Conservation (phyloP, 2,888 invertebrate species). For the Tribolium freemani region DNA sequence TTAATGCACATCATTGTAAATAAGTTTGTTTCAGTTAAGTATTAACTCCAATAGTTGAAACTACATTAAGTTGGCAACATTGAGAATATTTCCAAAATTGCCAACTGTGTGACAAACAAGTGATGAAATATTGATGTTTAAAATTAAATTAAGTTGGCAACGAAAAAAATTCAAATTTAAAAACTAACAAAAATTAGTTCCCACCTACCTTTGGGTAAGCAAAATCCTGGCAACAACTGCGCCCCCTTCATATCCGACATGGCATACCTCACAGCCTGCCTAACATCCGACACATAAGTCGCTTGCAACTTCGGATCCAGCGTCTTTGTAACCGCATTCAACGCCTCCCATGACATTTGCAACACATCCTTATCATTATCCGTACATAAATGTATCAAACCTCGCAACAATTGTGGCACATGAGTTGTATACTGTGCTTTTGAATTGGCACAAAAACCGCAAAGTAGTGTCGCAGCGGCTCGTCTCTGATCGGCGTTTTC, state of each 20-base stretch:
- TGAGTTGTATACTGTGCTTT: conserved; percentile 90
- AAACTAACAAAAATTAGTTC: no score
- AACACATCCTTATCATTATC: conserved; percentile 86
- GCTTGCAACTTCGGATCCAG: conserved; percentile 88
- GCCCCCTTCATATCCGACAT: conserved; percentile 85
- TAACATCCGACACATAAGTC: conserved; percentile 88
- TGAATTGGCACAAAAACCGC: conserved; percentile 91
- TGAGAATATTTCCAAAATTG: no score
- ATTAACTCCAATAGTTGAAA: no score
- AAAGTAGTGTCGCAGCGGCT: conserved; percentile 88
- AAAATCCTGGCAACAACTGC: conserved; percentile 91
- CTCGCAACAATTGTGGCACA: conserved; percentile 89
- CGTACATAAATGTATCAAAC: conserved; percentile 87
- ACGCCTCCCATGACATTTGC: conserved; percentile 91
- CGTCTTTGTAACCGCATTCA: conserved; percentile 90
- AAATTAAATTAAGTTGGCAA: no score
- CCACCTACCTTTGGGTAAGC: conserved; percentile 81
- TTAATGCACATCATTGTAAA: no score
- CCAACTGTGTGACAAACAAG: no score
- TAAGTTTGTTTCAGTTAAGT: no score
- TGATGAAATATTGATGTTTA: no score
- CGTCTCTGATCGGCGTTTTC: conserved; percentile 77
- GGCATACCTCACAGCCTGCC: conserved; percentile 93
- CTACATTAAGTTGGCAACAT: no score
- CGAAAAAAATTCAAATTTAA: no score